Conservation (phyloP, 2,113 vertebrate species). For the Crotalus horridus region DNA sequence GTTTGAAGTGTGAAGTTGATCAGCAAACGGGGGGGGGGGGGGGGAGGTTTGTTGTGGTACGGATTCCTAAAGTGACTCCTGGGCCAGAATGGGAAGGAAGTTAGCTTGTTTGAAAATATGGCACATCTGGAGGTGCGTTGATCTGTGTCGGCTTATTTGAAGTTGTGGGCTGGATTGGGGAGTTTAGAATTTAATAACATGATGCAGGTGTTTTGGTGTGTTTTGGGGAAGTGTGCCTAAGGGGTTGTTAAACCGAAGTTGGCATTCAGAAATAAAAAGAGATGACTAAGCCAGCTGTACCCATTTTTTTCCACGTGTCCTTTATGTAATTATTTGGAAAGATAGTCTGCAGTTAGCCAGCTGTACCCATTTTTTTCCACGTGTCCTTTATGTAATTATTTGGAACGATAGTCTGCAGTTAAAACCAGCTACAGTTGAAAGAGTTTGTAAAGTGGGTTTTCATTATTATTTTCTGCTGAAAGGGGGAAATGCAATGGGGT, state of each 20-base stretch:
- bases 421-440: neutral
- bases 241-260: no score
- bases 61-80: neutral
- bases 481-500: neutral
- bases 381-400: neutral
- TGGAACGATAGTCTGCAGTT: neutral
- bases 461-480: neutral
- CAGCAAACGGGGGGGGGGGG: neutral
- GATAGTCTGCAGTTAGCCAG: neutral
- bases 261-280: neutral
- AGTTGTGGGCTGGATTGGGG: neutral
- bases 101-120: neutral
- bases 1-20: neutral
- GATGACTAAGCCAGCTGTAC: neutral
- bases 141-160: neutral
- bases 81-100: neutral
- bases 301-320: neutral
- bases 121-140: neutral
- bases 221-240: neutral
- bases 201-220: neutral
- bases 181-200: no score
- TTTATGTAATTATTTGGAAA: neutral
- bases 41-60: neutral
- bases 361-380: neutral
- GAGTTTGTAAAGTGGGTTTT: neutral